Evolutionary conservation across 1,140 invertebrate genomes (phyloP).

Genomic region (Ceratosolen solmsi): DNA sequence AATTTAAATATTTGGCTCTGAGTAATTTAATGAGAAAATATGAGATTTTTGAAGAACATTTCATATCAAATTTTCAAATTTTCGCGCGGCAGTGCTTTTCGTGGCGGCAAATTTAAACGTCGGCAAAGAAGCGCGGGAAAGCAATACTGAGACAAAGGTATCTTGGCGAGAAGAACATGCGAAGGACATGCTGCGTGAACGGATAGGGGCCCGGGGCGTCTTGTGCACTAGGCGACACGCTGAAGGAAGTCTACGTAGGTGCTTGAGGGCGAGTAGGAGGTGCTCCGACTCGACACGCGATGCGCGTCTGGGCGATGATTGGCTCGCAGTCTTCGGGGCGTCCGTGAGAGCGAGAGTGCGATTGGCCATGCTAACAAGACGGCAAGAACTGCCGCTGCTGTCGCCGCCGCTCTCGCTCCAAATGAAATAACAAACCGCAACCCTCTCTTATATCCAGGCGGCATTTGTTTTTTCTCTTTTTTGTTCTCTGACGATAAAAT

Average conservation of each 20-base stretch:
- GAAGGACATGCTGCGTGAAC: no score
- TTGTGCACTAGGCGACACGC: not conserved
- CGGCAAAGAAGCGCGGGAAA: no score
- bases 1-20: no score
- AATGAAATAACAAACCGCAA: slow-evolving; percentile 71
- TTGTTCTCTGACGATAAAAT: slow-evolving; percentile 63
- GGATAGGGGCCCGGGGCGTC: no score
- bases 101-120: not conserved
- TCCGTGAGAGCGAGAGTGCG: slow-evolving; percentile 65
- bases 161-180: no score
- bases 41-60: no score
- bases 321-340: slow-evolving; percentile 64
- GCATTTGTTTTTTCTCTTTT: slow-evolving; percentile 47
- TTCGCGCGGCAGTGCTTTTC: not conserved
- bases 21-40: no score
- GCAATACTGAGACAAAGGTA: no score
- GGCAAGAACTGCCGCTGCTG: slow-evolving; percentile 51
- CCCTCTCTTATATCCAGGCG: slow-evolving; percentile 40
- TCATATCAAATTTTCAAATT: no score
- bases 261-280: slow-evolving; percentile 66
- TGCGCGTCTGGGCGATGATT: slow-evolving; percentile 63
- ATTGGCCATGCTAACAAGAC: slow-evolving; percentile 71
- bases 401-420: slow-evolving; percentile 51
- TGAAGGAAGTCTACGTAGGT: slow-evolving; percentile 22
- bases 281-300: slow-evolving; percentile 69